Evolutionary conservation across 2,888 invertebrate species (phyloP), one percentile per base, ranked within the genome.

Genomic region (Sturmia bella): DNA sequence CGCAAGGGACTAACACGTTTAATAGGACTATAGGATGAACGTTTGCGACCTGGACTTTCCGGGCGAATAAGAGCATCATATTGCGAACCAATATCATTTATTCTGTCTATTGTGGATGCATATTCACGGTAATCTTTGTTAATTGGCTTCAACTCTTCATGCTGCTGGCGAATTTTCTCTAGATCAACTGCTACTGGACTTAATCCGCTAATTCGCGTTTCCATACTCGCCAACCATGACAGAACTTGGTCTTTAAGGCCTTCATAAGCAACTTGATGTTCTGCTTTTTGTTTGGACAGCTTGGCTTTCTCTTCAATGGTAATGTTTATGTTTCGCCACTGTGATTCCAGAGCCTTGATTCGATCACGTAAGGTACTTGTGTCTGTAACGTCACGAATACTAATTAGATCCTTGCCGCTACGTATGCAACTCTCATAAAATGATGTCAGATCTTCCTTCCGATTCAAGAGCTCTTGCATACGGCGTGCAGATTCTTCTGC

Each of bases 61-160:
- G 95, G 95, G 41, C 96, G 93, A 3, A 95, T 92, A 54, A 98
- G 90, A 13, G 95, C 95, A 87, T 98, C 98, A 88, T 97, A 98
- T 21, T 95, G 93, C 37, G 94, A 94, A 1, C 98, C 98, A 0
- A 97, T 93, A 87, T 98, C 98, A 91, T 97, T 98, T 70, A 93
- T 93, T 92, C 96, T 97, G 86, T 98, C 98, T 52, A 99, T 95
- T 37, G 95, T 97, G 13, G 93, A 92, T 0, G 94, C 94, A 91
- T 95, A 98, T 87, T 97, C 97, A 69, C 96, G 94, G 90, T 98
- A 96, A 88, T 98, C 98, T 89, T 97, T 97, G 15, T 94, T 92
- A 59, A 99, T 92, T 0, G 98, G 98, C 89, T 96, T 93, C 11
- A 97, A 90, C 87, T 96, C 96, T 21, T 96, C 96, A 63, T 94